Evolutionary conservation across 2,888 invertebrate species (phyloP).

Genomic region (Yponomeuta malinellus): DNA sequence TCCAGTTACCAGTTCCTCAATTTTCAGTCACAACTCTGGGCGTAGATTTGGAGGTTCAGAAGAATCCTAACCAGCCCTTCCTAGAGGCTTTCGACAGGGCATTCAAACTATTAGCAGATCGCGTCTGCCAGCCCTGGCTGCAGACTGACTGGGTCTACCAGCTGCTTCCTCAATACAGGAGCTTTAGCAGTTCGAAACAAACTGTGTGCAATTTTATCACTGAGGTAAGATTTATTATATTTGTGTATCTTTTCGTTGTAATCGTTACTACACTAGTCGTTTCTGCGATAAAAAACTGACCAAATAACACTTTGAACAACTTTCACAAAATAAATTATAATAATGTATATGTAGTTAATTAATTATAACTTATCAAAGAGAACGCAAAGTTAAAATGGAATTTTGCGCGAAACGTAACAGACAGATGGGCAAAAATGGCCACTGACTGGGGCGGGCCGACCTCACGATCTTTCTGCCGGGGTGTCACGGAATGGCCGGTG

Average conservation of each 20-base stretch:
- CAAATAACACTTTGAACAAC: too few relatives aligned
- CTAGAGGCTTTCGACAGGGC: slow-evolving; percentile 30
- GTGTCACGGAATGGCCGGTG: too few relatives aligned
- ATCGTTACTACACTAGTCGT: not conserved
- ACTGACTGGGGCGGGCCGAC: too few relatives aligned
- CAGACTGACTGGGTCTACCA: slow-evolving; percentile 18
- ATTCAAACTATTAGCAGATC: slow-evolving; percentile 24
- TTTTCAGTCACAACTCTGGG: slow-evolving; percentile 36
- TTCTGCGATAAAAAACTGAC: too few relatives aligned
- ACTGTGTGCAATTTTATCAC: not conserved
- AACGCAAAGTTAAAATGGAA: too few relatives aligned
- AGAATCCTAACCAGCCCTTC: slow-evolving; percentile 26
- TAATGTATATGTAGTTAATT: too few relatives aligned
- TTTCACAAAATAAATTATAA: too few relatives aligned
- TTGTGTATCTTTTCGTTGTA: not conserved
- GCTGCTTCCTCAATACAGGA: not conserved
- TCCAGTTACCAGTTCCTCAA: not conserved
- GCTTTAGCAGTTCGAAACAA: not conserved
- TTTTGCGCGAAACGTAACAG: too few relatives aligned
- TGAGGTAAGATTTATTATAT: not conserved
- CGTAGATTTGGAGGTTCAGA: slow-evolving; percentile 29
- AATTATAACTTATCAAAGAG: too few relatives aligned
- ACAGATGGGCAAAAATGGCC: too few relatives aligned
- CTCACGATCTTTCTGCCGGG: too few relatives aligned
- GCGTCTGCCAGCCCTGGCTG: slow-evolving; percentile 36